Evolutionary conservation across 1,140 invertebrate genomes (phyloP), one percentile per base, ranked within the genome.

Genomic region (Batillaria attramentaria): DNA sequence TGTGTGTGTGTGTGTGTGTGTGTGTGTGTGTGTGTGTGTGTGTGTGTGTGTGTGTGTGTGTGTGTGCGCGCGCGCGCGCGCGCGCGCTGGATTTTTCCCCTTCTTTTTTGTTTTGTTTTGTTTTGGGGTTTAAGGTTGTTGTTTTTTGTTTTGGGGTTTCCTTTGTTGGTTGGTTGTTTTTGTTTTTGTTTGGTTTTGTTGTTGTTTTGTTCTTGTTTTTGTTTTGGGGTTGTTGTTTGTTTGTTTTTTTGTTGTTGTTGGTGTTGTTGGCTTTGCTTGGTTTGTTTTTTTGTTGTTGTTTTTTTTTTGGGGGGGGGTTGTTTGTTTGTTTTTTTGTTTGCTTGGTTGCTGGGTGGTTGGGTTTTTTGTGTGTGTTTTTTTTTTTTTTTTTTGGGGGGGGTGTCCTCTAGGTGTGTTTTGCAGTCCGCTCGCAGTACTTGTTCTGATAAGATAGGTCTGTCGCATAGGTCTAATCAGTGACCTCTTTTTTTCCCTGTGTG

Each of bases 331-430:
- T n/a, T 18, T 62, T 8, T 62, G 57, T 62, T 8, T 62, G 57
- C 37, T 10, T 62, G 57, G 20, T 8, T 62, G 57, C 31, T 8
- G 20, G 57, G 20, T 8, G 20, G 57, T 62, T 0, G 28, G 68
- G 28, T 10, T 70, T 1, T 70, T 10, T 70, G 68, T 70, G 35
- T 70, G 68, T 70, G 20, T 39, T n/a, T 70, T 8, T 39, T n/a
- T 70, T n/a, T n/a, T n/a, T n/a, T n/a, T n/a, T n/a, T n/a, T n/a
- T n/a, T n/a, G n/a, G n/a, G n/a, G n/a, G n/a, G n/a, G n/a, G n/a
- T n/a, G n/a, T n/a, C n/a, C n/a, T n/a, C n/a, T n/a, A n/a, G n/a
- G n/a, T n/a, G n/a, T n/a, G n/a, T n/a, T n/a, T n/a, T n/a, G n/a
- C n/a, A n/a, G n/a, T n/a, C n/a, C n/a, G n/a, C n/a, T n/a, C n/a